Evolutionary conservation across 2,113 vertebrate genomes (phyloP).

Genomic region (Podiceps cristatus): DNA sequence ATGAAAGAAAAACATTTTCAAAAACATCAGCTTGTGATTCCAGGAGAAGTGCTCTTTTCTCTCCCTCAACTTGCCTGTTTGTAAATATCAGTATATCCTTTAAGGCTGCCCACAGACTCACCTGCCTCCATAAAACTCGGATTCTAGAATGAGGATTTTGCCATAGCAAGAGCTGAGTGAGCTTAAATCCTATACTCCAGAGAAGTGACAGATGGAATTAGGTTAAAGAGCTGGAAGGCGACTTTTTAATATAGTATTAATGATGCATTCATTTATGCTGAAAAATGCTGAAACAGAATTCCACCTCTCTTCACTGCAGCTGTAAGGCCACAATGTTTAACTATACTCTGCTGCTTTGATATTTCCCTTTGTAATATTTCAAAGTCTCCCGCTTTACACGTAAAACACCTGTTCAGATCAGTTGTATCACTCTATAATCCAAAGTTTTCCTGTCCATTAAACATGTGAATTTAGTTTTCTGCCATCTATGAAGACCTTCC

Average conservation of each 20-base stretch:
- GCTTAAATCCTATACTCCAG: neutral
- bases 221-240: neutral
- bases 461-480: fast-evolving
- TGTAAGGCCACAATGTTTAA: neutral
- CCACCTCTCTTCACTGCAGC: neutral
- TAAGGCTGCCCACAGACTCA: neutral
- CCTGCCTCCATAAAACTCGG: neutral
- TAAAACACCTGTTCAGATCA: neutral
- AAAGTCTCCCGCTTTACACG: neutral
- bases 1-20: neutral
- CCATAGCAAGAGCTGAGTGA: neutral
- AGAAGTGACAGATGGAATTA: neutral
- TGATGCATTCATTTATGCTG: neutral
- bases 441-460: neutral
- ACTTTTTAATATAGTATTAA: neutral
- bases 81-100: neutral
- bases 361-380: neutral
- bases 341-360: neutral
- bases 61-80: neutral
- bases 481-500: neutral
- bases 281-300: neutral
- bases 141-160: neutral
- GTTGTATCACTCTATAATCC: neutral
- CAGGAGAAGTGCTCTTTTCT: neutral
- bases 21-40: neutral